Percentiles rank a stretch among this genome's conserved stretches.
These are phyloP conservation scores for Cebidichthys violaceus DNA, from an alignment of 2,113 vertebrate species.

Conservation along the genomic window DNA sequence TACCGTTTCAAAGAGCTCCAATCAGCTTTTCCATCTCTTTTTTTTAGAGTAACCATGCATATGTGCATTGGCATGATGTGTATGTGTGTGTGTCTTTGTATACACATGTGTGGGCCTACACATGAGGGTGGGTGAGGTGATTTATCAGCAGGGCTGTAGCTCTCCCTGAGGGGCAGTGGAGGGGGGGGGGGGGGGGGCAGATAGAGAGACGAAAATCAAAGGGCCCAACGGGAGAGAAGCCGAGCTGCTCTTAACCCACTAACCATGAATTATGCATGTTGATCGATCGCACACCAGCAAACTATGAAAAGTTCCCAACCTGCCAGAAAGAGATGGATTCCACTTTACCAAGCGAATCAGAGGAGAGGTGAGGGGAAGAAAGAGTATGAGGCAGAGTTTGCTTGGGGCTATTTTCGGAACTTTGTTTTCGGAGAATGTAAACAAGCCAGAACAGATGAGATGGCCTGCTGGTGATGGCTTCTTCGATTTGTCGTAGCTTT, in stretches of 20 bases:
- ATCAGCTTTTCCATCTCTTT: slow-evolving; percentile 12
- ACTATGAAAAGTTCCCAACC: slow-evolving; percentile 72
- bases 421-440: slow-evolving; percentile 36
- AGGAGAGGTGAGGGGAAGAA: slow-evolving; percentile 7
- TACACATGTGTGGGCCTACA: slow-evolving; percentile 41
- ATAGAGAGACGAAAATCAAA: slow-evolving; percentile 70
- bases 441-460: slow-evolving; percentile 34
- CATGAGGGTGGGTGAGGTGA: slow-evolving; percentile 37
- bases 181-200: background rate
- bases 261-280: slow-evolving; percentile 81
- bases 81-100: slow-evolving; percentile 1
- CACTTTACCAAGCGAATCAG: slow-evolving; percentile 50
- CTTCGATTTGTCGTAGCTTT: slow-evolving; percentile 1
- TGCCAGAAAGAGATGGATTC: slow-evolving; percentile 74
- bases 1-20: slow-evolving; percentile 43
- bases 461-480: background rate
- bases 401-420: slow-evolving; percentile 41
- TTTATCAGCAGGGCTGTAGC: slow-evolving; percentile 59
- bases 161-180: slow-evolving; percentile 39
- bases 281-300: slow-evolving; percentile 74
- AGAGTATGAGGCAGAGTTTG: slow-evolving; percentile 26
- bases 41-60: slow-evolving; percentile 1
- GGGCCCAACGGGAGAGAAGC: slow-evolving; percentile 54
- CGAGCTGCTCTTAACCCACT: slow-evolving; percentile 71
- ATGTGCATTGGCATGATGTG: background rate